These are phyloP conservation scores for Epinephelus coioides DNA, from an alignment of 2,797 vertebrate species.

Conservation along the genomic window DNA sequence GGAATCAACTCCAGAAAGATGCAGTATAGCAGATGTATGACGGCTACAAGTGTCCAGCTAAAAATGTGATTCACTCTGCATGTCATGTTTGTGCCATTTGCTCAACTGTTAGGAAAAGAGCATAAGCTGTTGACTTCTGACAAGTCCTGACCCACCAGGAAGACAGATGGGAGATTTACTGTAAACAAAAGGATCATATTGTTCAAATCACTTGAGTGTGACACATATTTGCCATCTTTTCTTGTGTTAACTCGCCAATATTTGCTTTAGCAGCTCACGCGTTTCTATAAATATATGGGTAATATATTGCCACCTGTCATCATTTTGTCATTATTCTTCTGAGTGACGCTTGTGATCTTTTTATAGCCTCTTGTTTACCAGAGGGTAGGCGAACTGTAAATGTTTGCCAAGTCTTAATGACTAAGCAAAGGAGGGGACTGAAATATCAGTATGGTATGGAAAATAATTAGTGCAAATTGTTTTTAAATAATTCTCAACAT, in stretches of 20 bases:
- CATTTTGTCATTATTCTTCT: not conserved
- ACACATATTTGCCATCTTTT: not conserved
- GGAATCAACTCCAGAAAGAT: conserved; percentile 3
- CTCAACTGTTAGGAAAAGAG: conserved; percentile 4
- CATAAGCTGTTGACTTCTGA: conserved; percentile 5
- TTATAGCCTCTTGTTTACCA: not conserved
- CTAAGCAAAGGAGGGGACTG: not conserved
- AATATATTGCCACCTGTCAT: not conserved
- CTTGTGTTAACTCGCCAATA: not conserved
- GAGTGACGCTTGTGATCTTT: not conserved
- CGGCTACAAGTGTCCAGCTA: conserved; percentile 8
- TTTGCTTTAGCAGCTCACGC: not conserved
- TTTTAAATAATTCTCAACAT: too few species aligned
- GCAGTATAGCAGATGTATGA: conserved; percentile 4
- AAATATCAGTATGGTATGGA: too few species aligned
- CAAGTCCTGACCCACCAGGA: conserved; percentile 7
- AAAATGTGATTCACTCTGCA: conserved; percentile 19
- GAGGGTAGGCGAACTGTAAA: not conserved
- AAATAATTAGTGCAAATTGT: too few species aligned
- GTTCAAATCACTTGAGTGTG: not conserved
- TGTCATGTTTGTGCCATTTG: conserved; percentile 5
- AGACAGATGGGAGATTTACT: conserved; percentile 4
- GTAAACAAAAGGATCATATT: conserved; percentile 2
- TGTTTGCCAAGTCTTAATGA: not conserved
- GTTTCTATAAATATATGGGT: too few species aligned